These are phyloP conservation scores for Falco concolor DNA, from an alignment of 2,797 vertebrate species.

Conservation along the genomic window DNA sequence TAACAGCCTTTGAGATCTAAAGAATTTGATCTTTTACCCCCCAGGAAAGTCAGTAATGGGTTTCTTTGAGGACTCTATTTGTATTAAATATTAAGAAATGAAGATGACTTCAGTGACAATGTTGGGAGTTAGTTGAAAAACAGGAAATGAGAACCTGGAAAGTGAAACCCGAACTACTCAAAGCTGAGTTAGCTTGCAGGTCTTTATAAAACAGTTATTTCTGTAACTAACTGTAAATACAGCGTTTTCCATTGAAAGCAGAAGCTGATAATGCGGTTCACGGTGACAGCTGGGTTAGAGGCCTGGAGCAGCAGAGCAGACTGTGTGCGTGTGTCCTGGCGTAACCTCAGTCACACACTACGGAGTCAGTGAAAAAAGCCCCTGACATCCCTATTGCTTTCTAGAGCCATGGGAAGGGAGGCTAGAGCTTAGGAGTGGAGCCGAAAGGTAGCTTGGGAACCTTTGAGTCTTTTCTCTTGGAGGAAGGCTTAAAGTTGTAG, in stretches of 20 bases:
- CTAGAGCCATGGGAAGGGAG: background rate
- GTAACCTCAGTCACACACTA: fast-evolving
- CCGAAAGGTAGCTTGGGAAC: background rate
- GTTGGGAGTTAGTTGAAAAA: background rate
- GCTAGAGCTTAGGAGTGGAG: background rate
- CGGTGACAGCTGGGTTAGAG: background rate
- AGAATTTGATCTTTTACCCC: background rate
- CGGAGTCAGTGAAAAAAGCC: background rate
- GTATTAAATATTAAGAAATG: background rate
- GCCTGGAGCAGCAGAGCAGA: background rate
- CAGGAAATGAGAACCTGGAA: background rate
- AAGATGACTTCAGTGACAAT: background rate
- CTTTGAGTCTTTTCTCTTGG: background rate
- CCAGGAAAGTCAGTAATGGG: background rate
- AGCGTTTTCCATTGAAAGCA: background rate
- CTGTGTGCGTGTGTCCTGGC: background rate
- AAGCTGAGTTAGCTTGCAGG: background rate
- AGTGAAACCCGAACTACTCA: background rate
- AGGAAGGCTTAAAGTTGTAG: background rate
- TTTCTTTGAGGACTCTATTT: background rate
- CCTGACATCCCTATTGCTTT: background rate
- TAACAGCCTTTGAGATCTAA: background rate
- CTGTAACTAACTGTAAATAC: background rate
- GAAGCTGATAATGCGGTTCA: background rate
- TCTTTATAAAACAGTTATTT: background rate